Evolutionary conservation across 2,113 vertebrate species (phyloP).

Genomic region (Lepus americanus): DNA sequence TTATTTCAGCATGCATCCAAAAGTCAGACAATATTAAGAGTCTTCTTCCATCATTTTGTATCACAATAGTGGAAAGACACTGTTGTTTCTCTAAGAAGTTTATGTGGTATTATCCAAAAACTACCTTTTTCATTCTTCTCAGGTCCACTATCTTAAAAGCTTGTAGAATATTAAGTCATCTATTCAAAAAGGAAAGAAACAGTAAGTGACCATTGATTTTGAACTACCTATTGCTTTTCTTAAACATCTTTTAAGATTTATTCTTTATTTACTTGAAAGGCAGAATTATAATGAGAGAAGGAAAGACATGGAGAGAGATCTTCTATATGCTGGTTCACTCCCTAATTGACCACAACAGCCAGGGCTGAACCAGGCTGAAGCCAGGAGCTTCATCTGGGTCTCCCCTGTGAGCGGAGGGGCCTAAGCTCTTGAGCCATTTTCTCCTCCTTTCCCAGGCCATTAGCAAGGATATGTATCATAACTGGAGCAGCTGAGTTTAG

Average conservation of each 20-base stretch:
- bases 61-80: neutral
- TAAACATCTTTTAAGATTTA: neutral
- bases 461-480: too few relatives aligned
- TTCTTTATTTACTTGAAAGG: too few relatives aligned
- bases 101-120: neutral
- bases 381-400: too few relatives aligned
- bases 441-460: too few relatives aligned
- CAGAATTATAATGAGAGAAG: too few relatives aligned
- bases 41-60: neutral
- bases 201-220: neutral
- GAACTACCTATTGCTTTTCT: neutral
- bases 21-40: neutral
- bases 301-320: too few relatives aligned
- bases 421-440: too few relatives aligned
- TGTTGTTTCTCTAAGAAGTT: neutral
- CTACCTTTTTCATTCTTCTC: neutral
- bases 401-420: too few relatives aligned
- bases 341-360: too few relatives aligned
- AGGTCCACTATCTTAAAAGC: neutral
- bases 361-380: too few relatives aligned
- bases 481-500: too few relatives aligned
- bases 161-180: neutral
- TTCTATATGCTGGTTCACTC: too few relatives aligned
- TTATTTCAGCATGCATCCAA: neutral
- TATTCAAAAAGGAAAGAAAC: neutral